A percentile compares a stretch with the other conserved stretches of the same genome.
Conservation (phyloP, 2,888 invertebrate genomes). For the Acanthacorydalis orientalis region DNA sequence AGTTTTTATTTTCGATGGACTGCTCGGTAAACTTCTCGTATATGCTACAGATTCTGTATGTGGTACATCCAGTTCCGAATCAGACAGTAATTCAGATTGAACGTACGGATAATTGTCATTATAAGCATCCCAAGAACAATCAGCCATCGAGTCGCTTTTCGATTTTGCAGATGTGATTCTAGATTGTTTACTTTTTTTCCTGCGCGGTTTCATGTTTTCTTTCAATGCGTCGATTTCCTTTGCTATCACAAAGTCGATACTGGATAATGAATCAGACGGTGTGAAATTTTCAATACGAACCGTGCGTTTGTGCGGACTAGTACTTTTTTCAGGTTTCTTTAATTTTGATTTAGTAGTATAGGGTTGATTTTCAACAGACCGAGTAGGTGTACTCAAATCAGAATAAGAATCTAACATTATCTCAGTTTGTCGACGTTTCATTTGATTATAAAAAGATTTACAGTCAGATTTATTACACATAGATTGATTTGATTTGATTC, state of each 20-base stretch:
- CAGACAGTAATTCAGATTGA: constrained; percentile 19
- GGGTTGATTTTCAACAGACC: not conserved
- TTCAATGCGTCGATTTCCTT: not conserved
- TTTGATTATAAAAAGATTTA: not conserved
- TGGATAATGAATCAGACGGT: constrained; percentile 2
- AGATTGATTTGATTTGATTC: not conserved
- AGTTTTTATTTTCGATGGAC: constrained; percentile 30
- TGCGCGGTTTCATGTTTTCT: not conserved
- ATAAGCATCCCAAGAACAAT: constrained; percentile 15
- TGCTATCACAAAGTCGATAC: not conserved
- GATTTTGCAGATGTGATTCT: constrained; percentile 16
- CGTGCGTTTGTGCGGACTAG: constrained; percentile 23
- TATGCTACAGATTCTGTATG: constrained; percentile 19
- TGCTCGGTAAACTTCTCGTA: constrained; percentile 38
- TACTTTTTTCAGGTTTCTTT: constrained; percentile 4
- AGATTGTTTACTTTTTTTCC: constrained; percentile 14
- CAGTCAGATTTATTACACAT: constrained; percentile 6
- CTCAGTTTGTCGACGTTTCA: constrained; percentile 5
- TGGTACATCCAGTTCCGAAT: constrained; percentile 17
- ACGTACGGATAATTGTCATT: constrained; percentile 2
- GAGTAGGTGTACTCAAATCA: constrained; percentile 1
- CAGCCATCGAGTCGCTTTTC: constrained; percentile 11
- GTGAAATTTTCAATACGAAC: constrained; percentile 24
- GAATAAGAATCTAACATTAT: constrained; percentile 3
- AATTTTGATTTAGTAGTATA: constrained; percentile 4